Conservation (phyloP, 2,888 invertebrate genomes). For the Bellardia pandia region DNA sequence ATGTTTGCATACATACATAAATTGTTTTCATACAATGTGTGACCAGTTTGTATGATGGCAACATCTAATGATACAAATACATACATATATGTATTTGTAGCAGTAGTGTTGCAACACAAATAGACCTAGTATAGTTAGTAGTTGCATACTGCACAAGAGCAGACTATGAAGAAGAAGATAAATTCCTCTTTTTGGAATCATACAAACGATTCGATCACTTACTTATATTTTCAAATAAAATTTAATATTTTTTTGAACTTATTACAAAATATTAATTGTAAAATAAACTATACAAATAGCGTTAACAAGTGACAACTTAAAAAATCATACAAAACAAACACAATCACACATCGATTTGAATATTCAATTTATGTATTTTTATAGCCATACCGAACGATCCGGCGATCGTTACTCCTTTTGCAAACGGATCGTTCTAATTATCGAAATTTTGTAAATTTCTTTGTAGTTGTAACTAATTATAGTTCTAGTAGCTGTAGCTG, state of each 20-base stretch:
- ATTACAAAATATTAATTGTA: too few species aligned
- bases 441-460: constrained; percentile 62
- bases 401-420: neutral
- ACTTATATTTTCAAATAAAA: too few species aligned
- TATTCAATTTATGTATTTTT: constrained; percentile 29
- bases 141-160: constrained; percentile 5
- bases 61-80: neutral
- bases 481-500: constrained; percentile 46
- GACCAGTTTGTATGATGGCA: constrained; percentile 33
- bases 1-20: neutral
- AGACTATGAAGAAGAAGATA: neutral
- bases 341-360: constrained; percentile 7
- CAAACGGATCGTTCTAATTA: neutral
- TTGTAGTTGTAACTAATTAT: constrained; percentile 58
- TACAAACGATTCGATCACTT: too few species aligned
- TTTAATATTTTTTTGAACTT: neutral
- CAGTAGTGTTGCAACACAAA: constrained; percentile 16
- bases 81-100: too few species aligned
- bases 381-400: constrained; percentile 45
- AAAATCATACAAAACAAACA: constrained; percentile 17
- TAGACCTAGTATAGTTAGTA: constrained; percentile 26
- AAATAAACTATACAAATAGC: neutral
- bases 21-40: constrained; percentile 28
- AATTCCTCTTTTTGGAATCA: too few species aligned
- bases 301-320: neutral